Conservation (phyloP, 2,797 vertebrate genomes). For the Gallinago nigripennis region DNA sequence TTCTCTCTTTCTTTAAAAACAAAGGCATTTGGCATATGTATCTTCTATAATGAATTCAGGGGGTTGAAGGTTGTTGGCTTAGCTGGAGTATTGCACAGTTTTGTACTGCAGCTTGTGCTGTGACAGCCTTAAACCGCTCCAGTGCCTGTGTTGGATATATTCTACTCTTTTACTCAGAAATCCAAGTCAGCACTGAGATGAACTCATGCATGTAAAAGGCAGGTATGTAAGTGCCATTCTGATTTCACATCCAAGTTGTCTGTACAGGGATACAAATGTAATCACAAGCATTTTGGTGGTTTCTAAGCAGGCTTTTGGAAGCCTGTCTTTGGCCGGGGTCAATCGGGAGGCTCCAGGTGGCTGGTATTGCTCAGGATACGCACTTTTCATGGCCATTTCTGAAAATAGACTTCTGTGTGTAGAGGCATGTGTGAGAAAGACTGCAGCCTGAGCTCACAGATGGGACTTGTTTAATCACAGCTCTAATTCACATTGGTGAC, state of each 20-base stretch:
- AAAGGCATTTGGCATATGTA: not conserved
- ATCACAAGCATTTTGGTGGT: not conserved
- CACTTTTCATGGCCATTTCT: not conserved
- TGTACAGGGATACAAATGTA: not conserved
- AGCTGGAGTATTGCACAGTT: not conserved
- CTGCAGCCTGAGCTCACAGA: not conserved
- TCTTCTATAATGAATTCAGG: not conserved
- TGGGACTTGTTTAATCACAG: not conserved
- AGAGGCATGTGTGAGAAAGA: fast-evolving
- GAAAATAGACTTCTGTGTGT: not conserved
- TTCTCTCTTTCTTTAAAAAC: not conserved
- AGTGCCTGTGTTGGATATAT: not conserved
- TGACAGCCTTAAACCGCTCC: not conserved
- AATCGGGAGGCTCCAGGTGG: not conserved
- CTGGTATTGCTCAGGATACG: not conserved
- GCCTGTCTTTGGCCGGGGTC: not conserved
- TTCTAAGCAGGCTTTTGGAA: not conserved
- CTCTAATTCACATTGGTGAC: not conserved
- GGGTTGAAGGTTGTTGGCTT: not conserved
- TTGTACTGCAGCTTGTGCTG: not conserved
- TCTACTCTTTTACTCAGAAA: not conserved
- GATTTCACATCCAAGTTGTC: fast-evolving
- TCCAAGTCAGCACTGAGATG: not conserved
- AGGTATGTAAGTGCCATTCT: not conserved
- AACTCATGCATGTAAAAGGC: not conserved